Evolutionary conservation across 2,888 invertebrate species (phyloP), one percentile per base, ranked within the genome.

Genomic region (Noctua comes): DNA sequence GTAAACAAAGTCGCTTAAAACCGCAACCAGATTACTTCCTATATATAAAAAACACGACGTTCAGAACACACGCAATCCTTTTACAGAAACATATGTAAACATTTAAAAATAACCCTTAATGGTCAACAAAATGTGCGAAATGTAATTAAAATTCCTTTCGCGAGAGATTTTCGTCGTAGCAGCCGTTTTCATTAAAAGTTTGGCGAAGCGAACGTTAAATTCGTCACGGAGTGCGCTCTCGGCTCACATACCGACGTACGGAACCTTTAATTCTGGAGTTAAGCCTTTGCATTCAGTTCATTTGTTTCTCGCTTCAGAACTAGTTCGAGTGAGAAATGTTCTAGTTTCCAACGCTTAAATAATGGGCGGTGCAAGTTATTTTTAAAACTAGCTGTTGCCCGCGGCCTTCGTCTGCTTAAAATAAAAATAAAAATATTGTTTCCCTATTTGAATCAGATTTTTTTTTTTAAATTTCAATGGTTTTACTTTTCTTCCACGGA

Each of bases 131-230:
- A 76, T 82, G 43, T 72, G 64, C 54, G 65, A 86, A 84, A 87
- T 83, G 85, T 88, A 85, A 88, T 88, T 88, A 85, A 87, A 88
- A 88, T 88, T 76, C 88, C 86, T 85, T 77, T 78, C 48, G 62
- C 71, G 62, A 73, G 81, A 84, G 85, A 86, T 86, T 86, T 86
- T 82, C 79, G 71, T 73, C 80, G 80, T 78, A 73, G 48, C 71
- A 70, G 66, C 80, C 79, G 74, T 82, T 87, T 89, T 87, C 89
- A 89, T 89, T 89, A 89, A 89, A 89, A 89, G 85, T 89, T 89
- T 76, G 85, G 77, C 62, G 72, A 78, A 65, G 73, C 62, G 78
- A 64, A 73, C 82, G 75, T 87, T 88, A 76, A 88, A 85, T 86
- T 82, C 77, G 79, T 87, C 84, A 77, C 73, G 70, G 82, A 24